Evolutionary conservation across 2,113 vertebrate genomes (phyloP).

Genomic region (Sorex fumeus): DNA sequence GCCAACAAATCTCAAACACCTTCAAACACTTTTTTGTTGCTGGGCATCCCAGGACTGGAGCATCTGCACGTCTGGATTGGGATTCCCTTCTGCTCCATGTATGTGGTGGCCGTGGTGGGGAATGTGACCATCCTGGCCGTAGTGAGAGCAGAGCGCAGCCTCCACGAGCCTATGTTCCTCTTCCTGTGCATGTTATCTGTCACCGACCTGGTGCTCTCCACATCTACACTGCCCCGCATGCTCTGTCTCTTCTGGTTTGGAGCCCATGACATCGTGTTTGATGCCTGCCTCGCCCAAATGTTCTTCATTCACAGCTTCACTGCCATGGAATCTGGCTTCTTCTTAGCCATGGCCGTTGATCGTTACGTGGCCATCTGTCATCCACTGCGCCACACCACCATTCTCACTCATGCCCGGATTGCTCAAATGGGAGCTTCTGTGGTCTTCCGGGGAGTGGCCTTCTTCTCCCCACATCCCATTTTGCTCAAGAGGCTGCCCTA

Average conservation of each 20-base stretch:
- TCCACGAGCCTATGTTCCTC: constrained; percentile 85
- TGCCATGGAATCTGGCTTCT: constrained; percentile 72
- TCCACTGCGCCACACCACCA: constrained; percentile 46
- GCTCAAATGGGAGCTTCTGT: constrained; percentile 58
- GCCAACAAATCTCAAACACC: constrained; percentile 77
- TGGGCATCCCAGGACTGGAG: constrained; percentile 82
- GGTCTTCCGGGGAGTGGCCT: background rate
- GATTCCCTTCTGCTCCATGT: constrained; percentile 76
- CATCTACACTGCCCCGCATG: constrained; percentile 68
- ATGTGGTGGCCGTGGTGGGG: constrained; percentile 42
- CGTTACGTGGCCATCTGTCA: constrained; percentile 77
- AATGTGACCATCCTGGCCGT: constrained; percentile 73
- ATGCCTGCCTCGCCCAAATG: constrained; percentile 74
- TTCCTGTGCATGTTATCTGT: constrained; percentile 73
- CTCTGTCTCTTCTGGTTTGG: constrained; percentile 75
- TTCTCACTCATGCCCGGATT: constrained; percentile 63
- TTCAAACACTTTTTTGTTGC: constrained; percentile 58
- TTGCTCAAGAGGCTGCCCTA: constrained; percentile 68
- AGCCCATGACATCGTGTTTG: constrained; percentile 51
- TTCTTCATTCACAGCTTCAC: constrained; percentile 78
- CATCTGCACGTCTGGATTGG: constrained; percentile 72
- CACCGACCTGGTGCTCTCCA: constrained; percentile 73
- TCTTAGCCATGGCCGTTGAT: constrained; percentile 76
- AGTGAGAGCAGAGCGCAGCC: constrained; percentile 66
- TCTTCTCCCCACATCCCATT: constrained; percentile 73